These are phyloP conservation scores for Ameiurus melas DNA, from an alignment of 2,113 vertebrate species.

Conservation along the genomic window DNA sequence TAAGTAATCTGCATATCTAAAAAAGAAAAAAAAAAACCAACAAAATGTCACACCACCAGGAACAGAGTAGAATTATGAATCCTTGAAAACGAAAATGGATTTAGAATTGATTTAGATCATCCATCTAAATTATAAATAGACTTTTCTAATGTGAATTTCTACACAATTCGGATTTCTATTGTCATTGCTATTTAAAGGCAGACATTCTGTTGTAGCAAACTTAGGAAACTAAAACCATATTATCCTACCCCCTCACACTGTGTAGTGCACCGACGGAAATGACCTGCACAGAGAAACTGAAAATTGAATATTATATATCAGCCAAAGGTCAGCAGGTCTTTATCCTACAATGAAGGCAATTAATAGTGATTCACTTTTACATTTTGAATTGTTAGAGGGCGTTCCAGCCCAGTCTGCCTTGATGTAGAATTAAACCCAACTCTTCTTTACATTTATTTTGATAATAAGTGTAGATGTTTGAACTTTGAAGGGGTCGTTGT, in stretches of 20 bases:
- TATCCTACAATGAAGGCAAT: constrained; percentile 8
- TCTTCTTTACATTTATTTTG: background rate
- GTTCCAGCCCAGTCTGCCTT: background rate
- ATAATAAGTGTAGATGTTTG: constrained; percentile 18
- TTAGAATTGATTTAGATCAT: background rate
- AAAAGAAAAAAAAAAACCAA: background rate
- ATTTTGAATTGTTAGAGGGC: background rate
- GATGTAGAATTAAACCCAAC: background rate
- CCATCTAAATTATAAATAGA: too few species aligned
- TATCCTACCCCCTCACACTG: background rate
- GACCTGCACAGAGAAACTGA: background rate
- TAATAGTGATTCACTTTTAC: background rate
- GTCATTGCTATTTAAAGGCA: background rate
- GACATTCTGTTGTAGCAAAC: background rate
- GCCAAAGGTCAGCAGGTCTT: background rate
- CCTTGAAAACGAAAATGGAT: background rate
- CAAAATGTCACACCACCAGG: background rate
- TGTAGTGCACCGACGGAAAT: background rate
- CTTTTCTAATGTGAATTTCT: background rate
- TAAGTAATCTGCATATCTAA: background rate
- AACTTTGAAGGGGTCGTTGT: constrained; percentile 9
- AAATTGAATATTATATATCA: constrained; percentile 16
- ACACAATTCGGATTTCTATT: background rate
- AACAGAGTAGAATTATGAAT: background rate
- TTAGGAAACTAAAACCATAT: background rate